Conservation (phyloP, 2,113 vertebrate genomes). For the Tenebrosternarchus preto region DNA sequence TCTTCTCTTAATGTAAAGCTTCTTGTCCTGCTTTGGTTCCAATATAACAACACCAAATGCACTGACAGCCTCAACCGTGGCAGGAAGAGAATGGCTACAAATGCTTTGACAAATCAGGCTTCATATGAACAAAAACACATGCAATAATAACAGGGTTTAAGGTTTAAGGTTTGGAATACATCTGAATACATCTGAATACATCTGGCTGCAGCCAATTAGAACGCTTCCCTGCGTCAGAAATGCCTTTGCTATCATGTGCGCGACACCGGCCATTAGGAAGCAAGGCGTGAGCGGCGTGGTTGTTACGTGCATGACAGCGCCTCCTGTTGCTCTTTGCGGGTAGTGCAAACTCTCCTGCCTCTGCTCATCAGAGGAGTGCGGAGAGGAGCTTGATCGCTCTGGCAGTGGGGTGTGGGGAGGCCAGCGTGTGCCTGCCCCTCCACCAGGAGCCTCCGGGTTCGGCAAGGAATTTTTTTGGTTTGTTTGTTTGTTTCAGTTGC, state of each 20-base stretch:
- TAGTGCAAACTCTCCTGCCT: slow-evolving; percentile 20
- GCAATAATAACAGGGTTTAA: slow-evolving; percentile 22
- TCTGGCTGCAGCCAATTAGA: background rate
- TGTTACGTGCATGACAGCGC: background rate
- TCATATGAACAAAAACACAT: slow-evolving; percentile 14
- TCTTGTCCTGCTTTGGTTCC: slow-evolving; percentile 9
- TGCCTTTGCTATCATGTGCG: background rate
- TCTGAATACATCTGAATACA: too few relatives aligned
- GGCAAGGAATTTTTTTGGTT: too few relatives aligned
- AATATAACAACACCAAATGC: slow-evolving; percentile 2
- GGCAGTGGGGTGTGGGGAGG: background rate
- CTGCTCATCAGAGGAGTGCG: slow-evolving; percentile 10
- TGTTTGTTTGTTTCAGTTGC: background rate
- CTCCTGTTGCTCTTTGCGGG: slow-evolving; percentile 15
- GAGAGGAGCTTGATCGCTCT: slow-evolving; percentile 13
- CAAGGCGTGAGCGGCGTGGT: too few relatives aligned
- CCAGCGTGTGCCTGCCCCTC: too few relatives aligned
- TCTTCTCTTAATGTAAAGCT: slow-evolving; percentile 23
- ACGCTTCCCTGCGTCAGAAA: background rate
- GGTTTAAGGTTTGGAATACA: background rate
- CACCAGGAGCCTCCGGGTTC: too few relatives aligned
- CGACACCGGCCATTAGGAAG: background rate
- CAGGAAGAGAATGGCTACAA: too few relatives aligned
- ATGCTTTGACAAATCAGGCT: slow-evolving; percentile 10
- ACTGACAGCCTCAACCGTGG: slow-evolving; percentile 13